Evolutionary conservation across 2,888 invertebrate genomes (phyloP), one percentile per base, ranked within the genome.

Genomic region (Sussaba pulchella): DNA sequence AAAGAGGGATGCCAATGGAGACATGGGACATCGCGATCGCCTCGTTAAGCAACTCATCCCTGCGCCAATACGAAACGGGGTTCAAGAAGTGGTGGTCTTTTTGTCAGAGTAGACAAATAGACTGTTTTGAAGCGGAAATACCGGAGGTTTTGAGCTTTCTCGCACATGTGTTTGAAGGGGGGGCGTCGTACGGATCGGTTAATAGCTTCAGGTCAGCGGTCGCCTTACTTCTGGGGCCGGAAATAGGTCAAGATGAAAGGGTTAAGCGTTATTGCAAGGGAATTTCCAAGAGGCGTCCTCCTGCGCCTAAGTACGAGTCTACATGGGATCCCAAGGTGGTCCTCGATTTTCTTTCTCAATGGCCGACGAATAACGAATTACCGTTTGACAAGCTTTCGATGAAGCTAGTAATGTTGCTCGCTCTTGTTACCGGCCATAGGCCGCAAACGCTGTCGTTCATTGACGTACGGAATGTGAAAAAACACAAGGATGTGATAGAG

Each of bases 291-390:
- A 21, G 54, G n/a, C 78, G 81, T 74, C 83, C 83, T 0, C 24
- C 82, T 1, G 24, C 36, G 2, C 76, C 83, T 1, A 84, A 82
- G 80, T 86, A 85, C 66, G 72, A 78, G 6, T 14, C 14, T 6
- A 84, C 83, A 4, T 85, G 84, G 84, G 83, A 86, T 43, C 85
- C 84, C 8, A 69, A 57, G 24, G 64, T 78, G 1, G 82, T 85
- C 9, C 43, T 86, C 10, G 59, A 83, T 17, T 71, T 61, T 77
- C 24, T 83, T n/a, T n/a, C n/a, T n/a, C n/a, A n/a, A n/a, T n/a
- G n/a, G n/a, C n/a, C n/a, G n/a, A n/a, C n/a, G n/a, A n/a, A n/a
- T n/a, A n/a, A n/a, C n/a, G n/a, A n/a, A n/a, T n/a, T n/a, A n/a
- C n/a, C n/a, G n/a, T n/a, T n/a, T n/a, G n/a, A n/a, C n/a, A n/a